These are phyloP conservation scores for Ditylenchus weischeri DNA, from an alignment of 2,888 invertebrate species.

Conservation along the genomic window DNA sequence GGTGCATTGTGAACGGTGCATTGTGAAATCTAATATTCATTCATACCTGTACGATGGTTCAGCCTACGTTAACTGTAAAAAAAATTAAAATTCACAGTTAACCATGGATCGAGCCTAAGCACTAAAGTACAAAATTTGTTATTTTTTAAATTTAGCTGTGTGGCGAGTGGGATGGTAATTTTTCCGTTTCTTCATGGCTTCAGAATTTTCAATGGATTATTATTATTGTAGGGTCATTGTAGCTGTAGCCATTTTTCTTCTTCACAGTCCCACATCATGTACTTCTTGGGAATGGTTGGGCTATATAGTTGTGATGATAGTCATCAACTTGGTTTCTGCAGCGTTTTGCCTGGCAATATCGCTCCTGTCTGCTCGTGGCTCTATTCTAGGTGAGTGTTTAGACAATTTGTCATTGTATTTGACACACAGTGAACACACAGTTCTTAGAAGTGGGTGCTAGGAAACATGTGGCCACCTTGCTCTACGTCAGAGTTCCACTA, in stretches of 20 bases:
- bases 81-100: too few relatives aligned
- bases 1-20: too few relatives aligned
- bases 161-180: conserved; percentile 62
- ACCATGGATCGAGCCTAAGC: too few relatives aligned
- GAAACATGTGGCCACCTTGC: conserved; percentile 70
- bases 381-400: conserved; percentile 70
- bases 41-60: too few relatives aligned
- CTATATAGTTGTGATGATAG: conserved; percentile 44
- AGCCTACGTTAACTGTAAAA: too few relatives aligned
- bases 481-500: conserved; percentile 73
- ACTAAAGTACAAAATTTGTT: too few relatives aligned
- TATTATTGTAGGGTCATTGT: conserved; percentile 34
- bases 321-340: conserved; percentile 55
- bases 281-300: conserved; percentile 33
- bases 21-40: too few relatives aligned
- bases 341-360: conserved; percentile 42
- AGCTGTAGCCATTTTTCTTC: conserved; percentile 36
- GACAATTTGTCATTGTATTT: too few relatives aligned
- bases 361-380: conserved; percentile 66
- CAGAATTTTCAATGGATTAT: not conserved
- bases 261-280: conserved; percentile 51
- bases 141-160: conserved; percentile 43
- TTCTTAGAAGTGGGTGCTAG: conserved; percentile 64
- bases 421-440: not conserved
- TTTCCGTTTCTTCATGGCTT: not conserved